These are phyloP conservation scores for Ibycter americanus DNA, from an alignment of 2,797 vertebrate genomes.

Conservation along the genomic window DNA sequence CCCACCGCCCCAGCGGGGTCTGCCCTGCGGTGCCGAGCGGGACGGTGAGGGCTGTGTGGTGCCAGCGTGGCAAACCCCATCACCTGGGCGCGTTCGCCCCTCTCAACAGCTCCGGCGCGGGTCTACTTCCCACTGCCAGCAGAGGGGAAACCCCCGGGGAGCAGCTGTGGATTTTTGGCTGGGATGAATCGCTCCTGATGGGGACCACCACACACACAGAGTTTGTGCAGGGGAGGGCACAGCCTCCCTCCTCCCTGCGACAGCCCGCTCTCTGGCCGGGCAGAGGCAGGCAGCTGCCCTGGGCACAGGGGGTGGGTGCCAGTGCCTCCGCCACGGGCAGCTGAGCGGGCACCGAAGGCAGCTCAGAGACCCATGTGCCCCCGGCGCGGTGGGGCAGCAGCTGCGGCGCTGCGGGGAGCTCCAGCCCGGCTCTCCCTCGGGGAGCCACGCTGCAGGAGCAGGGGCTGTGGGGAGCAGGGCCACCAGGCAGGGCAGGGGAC, in stretches of 20 bases:
- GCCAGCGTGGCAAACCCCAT: not conserved
- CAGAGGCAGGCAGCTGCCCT: not conserved
- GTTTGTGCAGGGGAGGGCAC: not conserved
- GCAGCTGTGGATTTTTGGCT: not conserved
- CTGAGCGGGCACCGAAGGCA: rapidly evolving
- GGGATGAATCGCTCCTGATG: not conserved
- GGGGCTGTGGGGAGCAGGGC: not conserved
- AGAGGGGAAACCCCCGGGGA: not conserved
- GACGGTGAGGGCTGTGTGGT: not conserved
- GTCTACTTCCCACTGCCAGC: not conserved
- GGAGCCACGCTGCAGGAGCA: not conserved
- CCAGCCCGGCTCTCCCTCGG: not conserved
- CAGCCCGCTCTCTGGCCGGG: not conserved
- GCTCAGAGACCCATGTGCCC: not conserved
- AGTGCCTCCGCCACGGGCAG: not conserved
- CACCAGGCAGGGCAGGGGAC: not conserved
- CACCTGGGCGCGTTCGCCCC: not conserved
- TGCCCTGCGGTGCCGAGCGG: not conserved
- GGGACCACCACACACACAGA: rapidly evolving
- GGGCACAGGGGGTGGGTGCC: not conserved
- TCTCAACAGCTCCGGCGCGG: rapidly evolving
- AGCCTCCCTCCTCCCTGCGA: not conserved
- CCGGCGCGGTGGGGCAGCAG: not conserved
- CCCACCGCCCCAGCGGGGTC: not conserved
- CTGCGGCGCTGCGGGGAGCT: not conserved